These are phyloP conservation scores for Drosophila recens DNA, from an alignment of 2,888 invertebrate genomes.

Conservation along the genomic window DNA sequence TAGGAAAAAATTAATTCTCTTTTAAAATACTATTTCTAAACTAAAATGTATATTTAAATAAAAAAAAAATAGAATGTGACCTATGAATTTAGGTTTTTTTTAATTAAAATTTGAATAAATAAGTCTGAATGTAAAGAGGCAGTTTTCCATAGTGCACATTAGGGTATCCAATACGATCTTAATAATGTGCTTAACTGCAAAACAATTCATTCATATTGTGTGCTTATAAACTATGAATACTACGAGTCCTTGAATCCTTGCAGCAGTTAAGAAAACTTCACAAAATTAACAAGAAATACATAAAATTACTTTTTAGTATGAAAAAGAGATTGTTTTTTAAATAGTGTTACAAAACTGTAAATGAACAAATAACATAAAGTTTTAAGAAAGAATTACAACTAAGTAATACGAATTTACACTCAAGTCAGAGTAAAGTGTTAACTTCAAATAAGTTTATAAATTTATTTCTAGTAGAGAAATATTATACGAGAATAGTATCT, in stretches of 20 bases:
- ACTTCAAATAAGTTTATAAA: not conserved
- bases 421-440: conserved; percentile 9
- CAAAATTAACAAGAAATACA: not conserved
- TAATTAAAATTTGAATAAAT: not conserved
- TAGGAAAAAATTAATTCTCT: not conserved
- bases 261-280: not conserved
- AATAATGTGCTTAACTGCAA: not conserved
- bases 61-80: not conserved
- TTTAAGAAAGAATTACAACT: conserved; percentile 1
- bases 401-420: not conserved
- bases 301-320: conserved; percentile 2
- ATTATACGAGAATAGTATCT: not conserved
- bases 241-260: not conserved
- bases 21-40: not conserved
- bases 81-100: not conserved
- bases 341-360: conserved; percentile 2
- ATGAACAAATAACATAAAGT: not conserved
- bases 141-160: not conserved
- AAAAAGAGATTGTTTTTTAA: not conserved
- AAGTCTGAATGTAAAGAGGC: not conserved
- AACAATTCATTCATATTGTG: not conserved
- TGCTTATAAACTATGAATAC: not conserved
- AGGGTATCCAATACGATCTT: not conserved
- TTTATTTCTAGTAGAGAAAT: not conserved
- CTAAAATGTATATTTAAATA: not conserved